These are phyloP conservation scores for Pseudochaenichthys georgianus DNA, from an alignment of 2,797 vertebrate species.

Conservation along the genomic window DNA sequence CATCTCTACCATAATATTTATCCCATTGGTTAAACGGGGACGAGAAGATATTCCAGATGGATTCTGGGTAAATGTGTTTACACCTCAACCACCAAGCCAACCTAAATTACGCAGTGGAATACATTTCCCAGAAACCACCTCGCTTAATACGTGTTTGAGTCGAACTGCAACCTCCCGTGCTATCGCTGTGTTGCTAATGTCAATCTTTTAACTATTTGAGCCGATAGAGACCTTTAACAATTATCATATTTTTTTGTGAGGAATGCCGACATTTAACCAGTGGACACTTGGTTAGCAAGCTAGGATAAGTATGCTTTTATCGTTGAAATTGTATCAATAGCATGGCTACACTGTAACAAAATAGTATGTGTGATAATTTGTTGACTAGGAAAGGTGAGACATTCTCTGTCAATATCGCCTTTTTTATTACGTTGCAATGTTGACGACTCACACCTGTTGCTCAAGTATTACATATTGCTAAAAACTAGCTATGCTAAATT, in stretches of 20 bases:
- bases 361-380: slow-evolving; percentile 13
- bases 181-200: slow-evolving; percentile 15
- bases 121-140: slow-evolving; percentile 73
- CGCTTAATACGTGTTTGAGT: neutral
- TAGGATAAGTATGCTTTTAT: slow-evolving; percentile 3
- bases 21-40: slow-evolving; percentile 34
- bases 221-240: neutral
- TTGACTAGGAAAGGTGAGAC: slow-evolving; percentile 1
- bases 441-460: neutral
- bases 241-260: neutral
- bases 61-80: slow-evolving; percentile 71
- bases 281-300: slow-evolving; percentile 7
- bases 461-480: neutral
- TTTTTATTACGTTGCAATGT: neutral
- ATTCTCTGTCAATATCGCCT: slow-evolving; percentile 1
- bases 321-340: neutral
- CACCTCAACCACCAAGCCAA: fast-evolving
- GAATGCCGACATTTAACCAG: neutral
- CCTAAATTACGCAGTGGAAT: neutral
- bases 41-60: neutral
- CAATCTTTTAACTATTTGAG: neutral
- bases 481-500: slow-evolving; percentile 4
- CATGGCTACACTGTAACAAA: slow-evolving; percentile 1
- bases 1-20: neutral
- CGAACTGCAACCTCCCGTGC: neutral